Conservation (phyloP, 1,140 invertebrate genomes). For the Macrobrachium nipponense region DNA sequence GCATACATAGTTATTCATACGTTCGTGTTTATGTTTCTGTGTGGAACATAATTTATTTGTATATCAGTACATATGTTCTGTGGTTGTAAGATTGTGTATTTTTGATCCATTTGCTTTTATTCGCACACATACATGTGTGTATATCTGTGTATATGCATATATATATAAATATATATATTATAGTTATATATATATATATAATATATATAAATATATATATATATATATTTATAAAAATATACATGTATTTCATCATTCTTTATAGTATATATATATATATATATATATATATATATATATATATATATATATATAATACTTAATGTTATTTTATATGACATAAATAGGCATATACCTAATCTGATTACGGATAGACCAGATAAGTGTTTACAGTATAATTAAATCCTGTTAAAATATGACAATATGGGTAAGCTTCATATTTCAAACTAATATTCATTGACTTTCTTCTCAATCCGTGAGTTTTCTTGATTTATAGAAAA, state of each 20-base stretch:
- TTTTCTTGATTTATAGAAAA: too few species aligned
- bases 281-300: slow-evolving; percentile 24
- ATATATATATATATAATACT: slow-evolving; percentile 24
- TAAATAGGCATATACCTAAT: not conserved
- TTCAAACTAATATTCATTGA: too few species aligned
- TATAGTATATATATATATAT: not conserved
- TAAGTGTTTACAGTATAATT: too few species aligned
- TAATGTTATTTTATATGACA: too few species aligned
- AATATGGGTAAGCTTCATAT: too few species aligned
- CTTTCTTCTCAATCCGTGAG: too few species aligned
- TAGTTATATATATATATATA: slow-evolving; percentile 24
- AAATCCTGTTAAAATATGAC: too few species aligned
- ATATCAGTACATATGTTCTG: not conserved
- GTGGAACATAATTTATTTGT: not conserved
- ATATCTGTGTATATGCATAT: not conserved
- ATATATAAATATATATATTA: not conserved
- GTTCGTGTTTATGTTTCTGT: not conserved
- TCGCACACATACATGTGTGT: not conserved
- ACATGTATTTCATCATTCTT: not conserved
- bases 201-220: too few species aligned
- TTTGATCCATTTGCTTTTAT: too few species aligned
- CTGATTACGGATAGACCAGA: too few species aligned
- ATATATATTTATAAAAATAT: slow-evolving; percentile 17
- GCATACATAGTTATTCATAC: not conserved
- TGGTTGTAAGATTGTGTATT: too few species aligned